Evolutionary conservation across 2,888 invertebrate genomes (phyloP).

Genomic region (Caradrina kadenii): DNA sequence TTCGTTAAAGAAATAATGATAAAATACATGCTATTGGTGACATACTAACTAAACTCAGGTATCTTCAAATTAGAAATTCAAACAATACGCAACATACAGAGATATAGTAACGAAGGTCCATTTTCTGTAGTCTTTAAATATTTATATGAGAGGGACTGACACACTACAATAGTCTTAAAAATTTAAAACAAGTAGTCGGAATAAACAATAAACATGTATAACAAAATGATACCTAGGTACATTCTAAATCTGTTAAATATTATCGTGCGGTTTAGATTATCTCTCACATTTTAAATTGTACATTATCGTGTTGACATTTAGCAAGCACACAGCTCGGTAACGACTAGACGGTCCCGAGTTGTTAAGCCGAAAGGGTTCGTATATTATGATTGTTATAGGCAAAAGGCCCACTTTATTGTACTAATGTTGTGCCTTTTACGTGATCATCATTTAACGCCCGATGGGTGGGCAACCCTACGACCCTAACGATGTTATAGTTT

Average conservation of each 20-base stretch:
- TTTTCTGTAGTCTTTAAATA: not conserved
- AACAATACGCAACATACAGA: slow-evolving; percentile 13
- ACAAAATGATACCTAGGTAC: not conserved
- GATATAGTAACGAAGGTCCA: not conserved
- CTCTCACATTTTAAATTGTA: slow-evolving; percentile 73
- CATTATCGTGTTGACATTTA: slow-evolving; percentile 78
- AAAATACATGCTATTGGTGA: not conserved
- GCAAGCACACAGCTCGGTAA: slow-evolving; percentile 70
- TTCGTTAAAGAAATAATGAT: slow-evolving; percentile 1
- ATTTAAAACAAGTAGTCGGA: not conserved
- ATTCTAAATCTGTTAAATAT: slow-evolving; percentile 9
- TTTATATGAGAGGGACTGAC: not conserved
- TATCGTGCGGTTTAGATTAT: slow-evolving; percentile 62
- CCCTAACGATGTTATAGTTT: slow-evolving; percentile 70
- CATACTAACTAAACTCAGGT: not conserved
- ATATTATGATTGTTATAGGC: slow-evolving; percentile 85
- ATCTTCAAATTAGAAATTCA: not conserved
- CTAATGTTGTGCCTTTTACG: slow-evolving; percentile 83
- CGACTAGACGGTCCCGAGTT: slow-evolving; percentile 71
- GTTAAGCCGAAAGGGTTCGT: slow-evolving; percentile 79
- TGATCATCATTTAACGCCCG: slow-evolving; percentile 80
- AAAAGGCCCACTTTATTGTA: slow-evolving; percentile 85
- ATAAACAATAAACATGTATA: not conserved
- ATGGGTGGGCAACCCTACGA: slow-evolving; percentile 68
- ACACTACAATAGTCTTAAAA: too few relatives aligned